Percentiles rank a stretch among this genome's conserved stretches.
phyloP scores from a whole-genome alignment of 2,888 invertebrate genomes.

The Agelastica alni region DNA sequence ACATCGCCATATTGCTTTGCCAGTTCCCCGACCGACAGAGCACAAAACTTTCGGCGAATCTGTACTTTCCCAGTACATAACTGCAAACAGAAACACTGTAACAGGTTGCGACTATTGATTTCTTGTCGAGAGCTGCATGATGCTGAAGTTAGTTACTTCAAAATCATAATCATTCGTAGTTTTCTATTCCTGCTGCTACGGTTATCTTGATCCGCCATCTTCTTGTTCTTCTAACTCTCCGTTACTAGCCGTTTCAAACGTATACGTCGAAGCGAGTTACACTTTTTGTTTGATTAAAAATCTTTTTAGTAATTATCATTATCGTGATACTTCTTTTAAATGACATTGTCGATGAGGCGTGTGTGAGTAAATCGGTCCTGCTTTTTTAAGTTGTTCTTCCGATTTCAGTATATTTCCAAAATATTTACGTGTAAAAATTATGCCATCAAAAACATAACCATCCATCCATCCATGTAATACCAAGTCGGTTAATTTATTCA shows the following conservation, averaged over 20 bases:
- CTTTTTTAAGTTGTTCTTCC: no score
- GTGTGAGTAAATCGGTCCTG: no score
- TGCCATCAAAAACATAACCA: no score
- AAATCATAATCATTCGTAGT: slow-evolving; percentile 11
- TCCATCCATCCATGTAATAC: no score
- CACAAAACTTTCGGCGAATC: slow-evolving; percentile 32
- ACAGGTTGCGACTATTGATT: slow-evolving; percentile 40
- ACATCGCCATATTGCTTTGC: slow-evolving; percentile 16
- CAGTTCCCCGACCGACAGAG: slow-evolving; percentile 23
- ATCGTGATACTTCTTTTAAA: no score
- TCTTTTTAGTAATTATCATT: no score
- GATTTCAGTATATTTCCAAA: no score
- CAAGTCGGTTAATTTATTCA: no score
- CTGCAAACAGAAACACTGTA: slow-evolving; percentile 38
- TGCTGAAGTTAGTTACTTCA: slow-evolving; percentile 18
- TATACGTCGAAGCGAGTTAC: no score
- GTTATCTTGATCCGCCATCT: neutral
- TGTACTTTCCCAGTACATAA: slow-evolving; percentile 37
- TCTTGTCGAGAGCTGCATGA: slow-evolving; percentile 32
- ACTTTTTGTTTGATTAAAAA: no score
- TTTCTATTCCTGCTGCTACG: neutral
- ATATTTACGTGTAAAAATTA: no score
- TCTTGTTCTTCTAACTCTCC: neutral
- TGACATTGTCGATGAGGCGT: no score
- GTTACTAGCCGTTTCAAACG: neutral